Evolutionary conservation across 1,140 invertebrate species (phyloP), one percentile per base, ranked within the genome.

Genomic region (Drosophila prosaltans): DNA sequence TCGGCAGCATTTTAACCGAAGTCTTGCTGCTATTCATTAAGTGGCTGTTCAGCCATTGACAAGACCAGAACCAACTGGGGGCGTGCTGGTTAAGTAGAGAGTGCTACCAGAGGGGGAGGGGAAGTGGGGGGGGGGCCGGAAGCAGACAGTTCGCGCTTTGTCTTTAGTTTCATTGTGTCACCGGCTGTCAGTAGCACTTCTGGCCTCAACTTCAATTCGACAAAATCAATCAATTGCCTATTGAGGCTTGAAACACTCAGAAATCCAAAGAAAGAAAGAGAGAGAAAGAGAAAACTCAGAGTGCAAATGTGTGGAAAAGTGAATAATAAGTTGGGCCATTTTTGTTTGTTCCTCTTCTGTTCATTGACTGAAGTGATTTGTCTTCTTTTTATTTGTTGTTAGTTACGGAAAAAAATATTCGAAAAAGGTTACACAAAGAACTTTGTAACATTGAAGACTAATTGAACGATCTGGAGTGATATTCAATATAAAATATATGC

Each of bases 81-180:
- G 21, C 45, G 45, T 51, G 21, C 3, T 51, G 45, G 45, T 51
- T 51, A 48, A 48, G 11, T 26, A 28, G 26, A 63, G 66, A 59
- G 45, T 66, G 57, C 40, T 59, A 65, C 51, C 21, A 4, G 21
- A 2, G 5, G 7, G 32, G 10, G 43, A 28, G 58, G 48, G 9
- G 40, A n/a, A 45, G 11, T 5, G 7, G 5, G 11, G 9, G 11
- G 60, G 30, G 28, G 26, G 43, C 43, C 54, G 79, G 88, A 76
- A 88, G 80, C 72, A 80, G 73, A 78, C 73, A 68, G 63, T 80
- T 89, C 58, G 80, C 80, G 84, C 83, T 83, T 88, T 88, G 84
- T 88, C 83, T 88, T 77, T 88, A 72, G 72, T 66, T 71, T 72
- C 72, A 79, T 72, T 69, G 62, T 72, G 76, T 76, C 83, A 71